phyloP scores from a whole-genome alignment of 2,888 invertebrate species.

The Catonia carolina region DNA sequence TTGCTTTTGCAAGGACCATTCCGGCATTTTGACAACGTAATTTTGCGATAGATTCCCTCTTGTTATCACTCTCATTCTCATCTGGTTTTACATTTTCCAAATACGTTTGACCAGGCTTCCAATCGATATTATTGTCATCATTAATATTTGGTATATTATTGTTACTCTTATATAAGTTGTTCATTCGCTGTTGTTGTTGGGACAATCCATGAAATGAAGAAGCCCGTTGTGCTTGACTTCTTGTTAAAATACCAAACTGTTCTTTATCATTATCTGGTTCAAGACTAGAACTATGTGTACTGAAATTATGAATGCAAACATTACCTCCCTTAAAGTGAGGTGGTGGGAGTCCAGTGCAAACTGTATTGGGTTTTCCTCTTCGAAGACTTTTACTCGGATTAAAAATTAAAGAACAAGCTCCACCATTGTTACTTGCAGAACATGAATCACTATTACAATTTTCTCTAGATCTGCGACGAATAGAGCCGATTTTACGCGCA shows the following conservation, averaged over 20 bases:
- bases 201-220: slow-evolving; percentile 32
- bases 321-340: slow-evolving; percentile 28
- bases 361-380: slow-evolving; percentile 48
- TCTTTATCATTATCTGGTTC: slow-evolving; percentile 5
- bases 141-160: too few species aligned
- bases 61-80: slow-evolving; percentile 44
- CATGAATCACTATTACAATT: slow-evolving; percentile 37
- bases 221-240: slow-evolving; percentile 28
- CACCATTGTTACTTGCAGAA: slow-evolving; percentile 30
- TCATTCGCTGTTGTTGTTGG: neutral
- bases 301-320: slow-evolving; percentile 14
- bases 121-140: slow-evolving; percentile 19
- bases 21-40: slow-evolving; percentile 68
- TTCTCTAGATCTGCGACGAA: slow-evolving; percentile 65
- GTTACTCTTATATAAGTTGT: neutral
- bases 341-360: slow-evolving; percentile 42
- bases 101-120: slow-evolving; percentile 34
- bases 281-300: neutral
- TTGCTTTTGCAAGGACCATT: slow-evolving; percentile 72
- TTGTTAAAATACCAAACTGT: slow-evolving; percentile 26
- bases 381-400: slow-evolving; percentile 51
- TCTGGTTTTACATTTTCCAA: slow-evolving; percentile 34
- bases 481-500: slow-evolving; percentile 70
- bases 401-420: slow-evolving; percentile 40
- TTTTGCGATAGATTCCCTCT: slow-evolving; percentile 65